A percentile compares a stretch with the other conserved stretches of the same genome.
Evolutionary conservation across 2,888 invertebrate genomes (phyloP).

Genomic region (Acheta domesticus): DNA sequence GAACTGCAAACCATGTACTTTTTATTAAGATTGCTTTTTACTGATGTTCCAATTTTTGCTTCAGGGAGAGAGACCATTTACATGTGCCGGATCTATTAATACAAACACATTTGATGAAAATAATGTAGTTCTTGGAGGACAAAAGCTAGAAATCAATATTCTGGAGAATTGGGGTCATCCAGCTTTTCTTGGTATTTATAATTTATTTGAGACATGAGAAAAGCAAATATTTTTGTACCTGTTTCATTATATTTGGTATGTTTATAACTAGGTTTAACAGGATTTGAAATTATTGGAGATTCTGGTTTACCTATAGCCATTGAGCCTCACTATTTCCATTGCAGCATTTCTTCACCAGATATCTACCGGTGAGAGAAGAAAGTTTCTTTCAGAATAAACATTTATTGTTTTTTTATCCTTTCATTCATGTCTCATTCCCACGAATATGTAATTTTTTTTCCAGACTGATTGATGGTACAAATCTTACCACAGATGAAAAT

Average conservation of each 20-base stretch:
- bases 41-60: too few relatives aligned
- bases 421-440: not conserved
- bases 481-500: slow-evolving; percentile 62
- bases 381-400: not conserved
- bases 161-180: slow-evolving; percentile 64
- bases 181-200: slow-evolving; percentile 53
- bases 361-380: slow-evolving; percentile 31
- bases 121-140: slow-evolving; percentile 42
- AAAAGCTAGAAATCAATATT: slow-evolving; percentile 54
- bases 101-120: slow-evolving; percentile 43
- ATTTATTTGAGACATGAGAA: not conserved
- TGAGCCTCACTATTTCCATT: slow-evolving; percentile 29
- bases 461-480: slow-evolving; percentile 64
- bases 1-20: too few relatives aligned
- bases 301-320: slow-evolving; percentile 38
- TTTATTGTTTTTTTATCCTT: not conserved
- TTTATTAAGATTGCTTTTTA: too few relatives aligned
- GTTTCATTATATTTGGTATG: not conserved
- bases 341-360: slow-evolving; percentile 30
- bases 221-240: too few relatives aligned
- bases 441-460: slow-evolving; percentile 30
- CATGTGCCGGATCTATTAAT: slow-evolving; percentile 42
- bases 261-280: slow-evolving; percentile 41
- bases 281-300: slow-evolving; percentile 42
- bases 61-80: slow-evolving; percentile 43